phyloP scores from a whole-genome alignment of 2,113 vertebrate species.

The Thalassarche chlororhynchos region DNA sequence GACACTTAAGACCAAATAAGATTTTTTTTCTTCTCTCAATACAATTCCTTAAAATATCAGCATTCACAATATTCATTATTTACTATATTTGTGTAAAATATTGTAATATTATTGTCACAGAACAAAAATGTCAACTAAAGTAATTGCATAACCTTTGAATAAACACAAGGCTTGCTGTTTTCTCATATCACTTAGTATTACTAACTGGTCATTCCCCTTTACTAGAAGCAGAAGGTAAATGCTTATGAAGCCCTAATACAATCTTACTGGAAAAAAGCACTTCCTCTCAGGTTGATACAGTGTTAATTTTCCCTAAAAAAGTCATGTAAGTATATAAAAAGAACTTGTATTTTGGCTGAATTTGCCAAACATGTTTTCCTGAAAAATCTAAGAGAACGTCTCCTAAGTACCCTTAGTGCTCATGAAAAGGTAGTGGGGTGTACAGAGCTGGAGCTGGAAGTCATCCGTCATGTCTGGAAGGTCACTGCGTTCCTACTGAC shows the following conservation, averaged over 20 bases:
- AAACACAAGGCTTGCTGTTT: neutral
- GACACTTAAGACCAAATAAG: neutral
- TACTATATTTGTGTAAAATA: neutral
- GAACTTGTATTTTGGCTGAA: neutral
- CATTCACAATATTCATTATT: neutral
- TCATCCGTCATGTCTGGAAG: neutral
- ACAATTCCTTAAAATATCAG: neutral
- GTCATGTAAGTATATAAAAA: neutral
- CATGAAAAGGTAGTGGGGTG: neutral
- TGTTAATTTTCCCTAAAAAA: neutral
- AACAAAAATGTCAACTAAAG: neutral
- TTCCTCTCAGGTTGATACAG: neutral
- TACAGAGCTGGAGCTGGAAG: neutral
- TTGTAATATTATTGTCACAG: neutral
- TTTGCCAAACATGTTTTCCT: neutral
- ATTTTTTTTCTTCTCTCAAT: neutral
- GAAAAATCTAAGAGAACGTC: neutral
- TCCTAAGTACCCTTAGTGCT: neutral
- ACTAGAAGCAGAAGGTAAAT: neutral
- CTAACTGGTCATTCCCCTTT: neutral
- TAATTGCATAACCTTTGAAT: neutral
- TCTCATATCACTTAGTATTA: neutral
- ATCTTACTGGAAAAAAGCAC: neutral
- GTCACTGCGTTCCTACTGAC: neutral
- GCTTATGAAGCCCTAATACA: neutral